phyloP scores from a whole-genome alignment of 2,888 invertebrate species.

The Steinernema hermaphroditum region DNA sequence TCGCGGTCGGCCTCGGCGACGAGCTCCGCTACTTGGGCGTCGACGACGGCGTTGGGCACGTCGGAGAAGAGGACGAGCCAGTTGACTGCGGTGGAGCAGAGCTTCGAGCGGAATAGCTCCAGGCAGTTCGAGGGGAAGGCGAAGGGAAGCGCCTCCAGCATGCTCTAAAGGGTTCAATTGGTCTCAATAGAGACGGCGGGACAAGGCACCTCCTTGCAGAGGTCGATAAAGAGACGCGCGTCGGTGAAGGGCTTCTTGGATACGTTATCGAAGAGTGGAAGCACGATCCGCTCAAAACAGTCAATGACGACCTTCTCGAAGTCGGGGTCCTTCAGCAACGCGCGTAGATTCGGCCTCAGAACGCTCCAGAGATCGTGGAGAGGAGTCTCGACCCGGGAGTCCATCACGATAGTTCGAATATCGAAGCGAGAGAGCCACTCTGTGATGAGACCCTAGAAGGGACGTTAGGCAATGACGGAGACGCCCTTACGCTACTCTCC shows the following conservation, averaged over 20 bases:
- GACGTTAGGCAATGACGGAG: neutral
- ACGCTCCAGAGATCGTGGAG: slow-evolving; percentile 33
- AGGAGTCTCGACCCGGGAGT: neutral
- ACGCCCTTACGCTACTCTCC: neutral
- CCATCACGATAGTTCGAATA: slow-evolving; percentile 38
- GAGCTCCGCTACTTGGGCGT: slow-evolving; percentile 33
- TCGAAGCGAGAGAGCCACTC: slow-evolving; percentile 40
- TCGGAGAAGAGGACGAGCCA: slow-evolving; percentile 35
- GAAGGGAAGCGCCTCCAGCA: slow-evolving; percentile 35
- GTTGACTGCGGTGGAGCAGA: slow-evolving; percentile 37
- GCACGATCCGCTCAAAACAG: slow-evolving; percentile 38
- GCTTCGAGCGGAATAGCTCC: slow-evolving; percentile 37
- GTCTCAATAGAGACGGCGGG: neutral
- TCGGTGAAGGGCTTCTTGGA: slow-evolving; percentile 18
- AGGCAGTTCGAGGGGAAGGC: slow-evolving; percentile 40
- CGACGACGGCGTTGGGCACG: slow-evolving; percentile 33
- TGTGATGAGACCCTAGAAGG: slow-evolving; percentile 18
- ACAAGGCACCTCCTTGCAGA: slow-evolving; percentile 31
- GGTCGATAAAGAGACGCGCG: slow-evolving; percentile 23
- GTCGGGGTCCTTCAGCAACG: slow-evolving; percentile 33
- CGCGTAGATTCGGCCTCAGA: neutral
- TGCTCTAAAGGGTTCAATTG: slow-evolving; percentile 34
- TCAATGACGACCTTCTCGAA: slow-evolving; percentile 41
- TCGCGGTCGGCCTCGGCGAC: slow-evolving; percentile 29
- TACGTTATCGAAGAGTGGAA: slow-evolving; percentile 34